Conservation (phyloP, 1,140 invertebrate genomes). For the Arctopsyche grandis region DNA sequence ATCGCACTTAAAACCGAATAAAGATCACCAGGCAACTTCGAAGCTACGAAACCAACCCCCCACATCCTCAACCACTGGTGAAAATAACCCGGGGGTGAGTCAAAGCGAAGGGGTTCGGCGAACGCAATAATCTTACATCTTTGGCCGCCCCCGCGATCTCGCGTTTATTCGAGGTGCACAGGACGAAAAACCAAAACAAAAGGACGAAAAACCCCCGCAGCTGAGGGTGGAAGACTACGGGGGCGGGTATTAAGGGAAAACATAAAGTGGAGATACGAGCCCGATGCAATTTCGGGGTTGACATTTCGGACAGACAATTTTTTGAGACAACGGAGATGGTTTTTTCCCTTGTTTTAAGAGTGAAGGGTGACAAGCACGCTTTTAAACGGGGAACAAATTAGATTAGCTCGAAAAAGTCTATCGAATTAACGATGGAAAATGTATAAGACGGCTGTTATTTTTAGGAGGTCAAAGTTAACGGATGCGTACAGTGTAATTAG, state of each 20-base stretch:
- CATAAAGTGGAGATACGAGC: constrained; percentile 24
- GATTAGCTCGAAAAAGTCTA: neutral
- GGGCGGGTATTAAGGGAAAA: constrained; percentile 21
- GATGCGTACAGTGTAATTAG: too few species aligned
- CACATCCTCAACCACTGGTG: neutral
- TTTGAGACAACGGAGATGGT: neutral
- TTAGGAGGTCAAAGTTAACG: too few species aligned
- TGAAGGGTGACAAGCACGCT: too few species aligned
- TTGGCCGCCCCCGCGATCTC: neutral
- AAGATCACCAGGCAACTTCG: neutral
- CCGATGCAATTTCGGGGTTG: constrained; percentile 24
- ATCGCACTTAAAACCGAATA: constrained; percentile 33
- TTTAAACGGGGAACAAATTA: neutral
- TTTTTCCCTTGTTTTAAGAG: too few species aligned
- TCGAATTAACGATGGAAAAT: too few species aligned
- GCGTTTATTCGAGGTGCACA: neutral
- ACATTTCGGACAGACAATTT: constrained; percentile 18
- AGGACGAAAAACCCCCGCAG: neutral
- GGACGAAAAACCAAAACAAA: constrained; percentile 9
- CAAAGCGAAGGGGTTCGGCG: neutral
- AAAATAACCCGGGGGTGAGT: neutral
- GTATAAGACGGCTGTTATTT: too few species aligned
- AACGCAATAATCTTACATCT: constrained; percentile 34
- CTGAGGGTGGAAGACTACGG: constrained; percentile 6
- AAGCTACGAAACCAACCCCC: neutral